phyloP scores from a whole-genome alignment of 2,888 invertebrate species.

The Amphipoea oculea region DNA sequence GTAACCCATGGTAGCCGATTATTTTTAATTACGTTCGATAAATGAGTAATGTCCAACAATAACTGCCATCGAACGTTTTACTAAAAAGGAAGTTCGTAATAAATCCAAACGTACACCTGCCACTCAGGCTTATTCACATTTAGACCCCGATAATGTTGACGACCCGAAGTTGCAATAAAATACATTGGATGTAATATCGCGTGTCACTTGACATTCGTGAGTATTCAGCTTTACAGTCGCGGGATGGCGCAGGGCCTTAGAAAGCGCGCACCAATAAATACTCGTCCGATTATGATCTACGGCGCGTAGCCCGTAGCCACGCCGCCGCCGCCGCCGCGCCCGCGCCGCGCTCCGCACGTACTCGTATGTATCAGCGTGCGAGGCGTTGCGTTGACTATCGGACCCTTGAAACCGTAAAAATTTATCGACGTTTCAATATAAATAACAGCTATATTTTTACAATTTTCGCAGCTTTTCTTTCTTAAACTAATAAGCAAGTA shows the following conservation, averaged over 20 bases:
- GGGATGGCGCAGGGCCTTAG: constrained; percentile 75
- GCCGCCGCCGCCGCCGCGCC: constrained; percentile 74
- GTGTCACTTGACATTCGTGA: constrained; percentile 83
- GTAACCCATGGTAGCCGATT: constrained; percentile 49
- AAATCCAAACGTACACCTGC: constrained; percentile 77
- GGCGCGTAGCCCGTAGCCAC: constrained; percentile 89
- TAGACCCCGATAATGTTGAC: constrained; percentile 69
- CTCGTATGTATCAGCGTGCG: constrained; percentile 26
- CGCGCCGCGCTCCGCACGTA: constrained; percentile 68
- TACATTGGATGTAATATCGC: constrained; percentile 74
- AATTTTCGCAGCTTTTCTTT: background rate
- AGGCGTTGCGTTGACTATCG: constrained; percentile 20
- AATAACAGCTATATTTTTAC: background rate
- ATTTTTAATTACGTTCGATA: constrained; percentile 62
- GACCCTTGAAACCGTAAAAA: constrained; percentile 26
- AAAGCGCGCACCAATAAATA: constrained; percentile 89
- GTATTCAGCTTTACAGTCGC: constrained; percentile 74
- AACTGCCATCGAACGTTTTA: constrained; percentile 55
- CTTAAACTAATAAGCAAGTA: background rate
- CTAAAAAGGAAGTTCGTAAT: constrained; percentile 70
- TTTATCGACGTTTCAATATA: constrained; percentile 24
- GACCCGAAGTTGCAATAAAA: constrained; percentile 75
- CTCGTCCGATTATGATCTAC: constrained; percentile 90
- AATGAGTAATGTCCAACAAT: constrained; percentile 64
- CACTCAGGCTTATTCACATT: constrained; percentile 72